Evolutionary conservation across 2,797 vertebrate species (phyloP).

Genomic region (Poecilia picta): DNA sequence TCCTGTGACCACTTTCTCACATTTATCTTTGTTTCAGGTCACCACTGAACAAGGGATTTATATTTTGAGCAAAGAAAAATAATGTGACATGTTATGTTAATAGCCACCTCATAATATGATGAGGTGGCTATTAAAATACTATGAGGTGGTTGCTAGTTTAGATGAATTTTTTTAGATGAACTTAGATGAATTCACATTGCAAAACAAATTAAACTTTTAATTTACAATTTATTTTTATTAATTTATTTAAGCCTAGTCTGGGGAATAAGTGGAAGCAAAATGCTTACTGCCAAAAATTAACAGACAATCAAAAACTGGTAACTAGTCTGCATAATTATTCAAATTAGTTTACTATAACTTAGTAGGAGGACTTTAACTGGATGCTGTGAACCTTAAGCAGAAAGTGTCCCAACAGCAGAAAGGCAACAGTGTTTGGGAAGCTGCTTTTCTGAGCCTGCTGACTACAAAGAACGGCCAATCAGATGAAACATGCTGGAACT

Average conservation of each 20-base stretch:
- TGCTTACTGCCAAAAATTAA: not conserved
- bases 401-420: not conserved
- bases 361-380: not conserved
- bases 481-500: conserved; percentile 35
- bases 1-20: no score
- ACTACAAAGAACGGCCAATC: not conserved
- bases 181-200: not conserved
- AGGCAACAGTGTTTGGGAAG: conserved; percentile 37
- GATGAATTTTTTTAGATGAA: no score
- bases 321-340: not conserved
- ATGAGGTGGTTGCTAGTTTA: no score
- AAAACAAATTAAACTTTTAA: not conserved
- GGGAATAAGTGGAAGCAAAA: not conserved
- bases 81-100: no score
- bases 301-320: not conserved
- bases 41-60: no score
- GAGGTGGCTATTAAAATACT: no score
- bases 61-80: no score
- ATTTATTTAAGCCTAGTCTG: not conserved
- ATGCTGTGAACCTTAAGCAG: not conserved
- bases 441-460: conserved; percentile 46
- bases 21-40: no score
- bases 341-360: not conserved
- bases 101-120: not conserved
- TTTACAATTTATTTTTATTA: not conserved